phyloP scores from a whole-genome alignment of 2,797 vertebrate species.

The Apodemus agrarius region DNA sequence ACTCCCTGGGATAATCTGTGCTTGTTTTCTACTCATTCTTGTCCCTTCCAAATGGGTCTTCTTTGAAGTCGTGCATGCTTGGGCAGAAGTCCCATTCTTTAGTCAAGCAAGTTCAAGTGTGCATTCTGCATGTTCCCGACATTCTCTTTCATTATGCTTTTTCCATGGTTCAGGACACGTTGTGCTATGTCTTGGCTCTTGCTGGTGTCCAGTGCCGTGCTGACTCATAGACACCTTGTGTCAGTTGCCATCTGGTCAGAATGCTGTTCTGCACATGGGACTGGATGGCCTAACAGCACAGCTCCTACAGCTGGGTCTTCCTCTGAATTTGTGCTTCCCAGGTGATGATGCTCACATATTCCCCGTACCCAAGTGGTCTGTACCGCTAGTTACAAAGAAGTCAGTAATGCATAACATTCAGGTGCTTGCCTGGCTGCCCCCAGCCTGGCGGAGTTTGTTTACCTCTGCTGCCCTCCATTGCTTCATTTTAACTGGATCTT shows the following conservation, averaged over 20 bases:
- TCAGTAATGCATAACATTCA: not conserved
- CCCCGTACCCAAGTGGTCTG: not conserved
- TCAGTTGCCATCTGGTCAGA: not conserved
- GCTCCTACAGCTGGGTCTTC: not conserved
- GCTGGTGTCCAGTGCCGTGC: not conserved
- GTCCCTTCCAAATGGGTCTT: constrained; percentile 36
- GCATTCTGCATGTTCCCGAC: constrained; percentile 20
- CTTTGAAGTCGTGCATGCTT: constrained; percentile 49
- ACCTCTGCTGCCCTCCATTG: not conserved
- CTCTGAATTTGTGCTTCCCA: not conserved
- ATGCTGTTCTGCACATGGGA: not conserved
- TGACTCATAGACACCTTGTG: not conserved
- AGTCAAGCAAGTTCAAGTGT: constrained; percentile 57
- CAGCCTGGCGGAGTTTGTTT: not conserved
- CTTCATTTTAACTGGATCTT: constrained; percentile 31
- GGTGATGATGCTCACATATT: not conserved
- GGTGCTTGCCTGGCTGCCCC: not conserved
- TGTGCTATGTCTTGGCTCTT: not conserved
- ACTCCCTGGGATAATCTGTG: constrained; percentile 18
- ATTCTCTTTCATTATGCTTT: not conserved
- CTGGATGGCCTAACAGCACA: not conserved
- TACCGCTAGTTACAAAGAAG: not conserved
- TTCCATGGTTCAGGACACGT: not conserved
- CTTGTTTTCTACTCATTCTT: not conserved
- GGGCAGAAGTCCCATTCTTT: constrained; percentile 57